Evolutionary conservation across 64 coral and sea anemone species (phyloP), one percentile per base, ranked within the genome.

Genomic region (Montipora foliosa): DNA sequence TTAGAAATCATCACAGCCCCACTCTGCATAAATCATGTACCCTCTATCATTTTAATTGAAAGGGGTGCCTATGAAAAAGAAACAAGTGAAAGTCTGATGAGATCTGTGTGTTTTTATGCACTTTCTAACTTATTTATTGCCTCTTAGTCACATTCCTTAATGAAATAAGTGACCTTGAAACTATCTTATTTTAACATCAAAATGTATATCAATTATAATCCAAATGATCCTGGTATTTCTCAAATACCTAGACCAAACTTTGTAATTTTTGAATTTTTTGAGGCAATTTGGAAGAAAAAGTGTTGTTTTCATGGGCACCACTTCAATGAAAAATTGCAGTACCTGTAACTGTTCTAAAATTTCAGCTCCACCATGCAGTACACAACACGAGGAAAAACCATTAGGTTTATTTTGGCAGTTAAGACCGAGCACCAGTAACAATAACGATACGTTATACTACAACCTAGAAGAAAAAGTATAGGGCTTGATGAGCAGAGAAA

Each of bases 311-410:
- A 25, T 64, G 60, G 60, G 2, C 60, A 64, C 1, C 60, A 64
- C 60, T 64, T 64, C 60, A 64, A 64, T 64, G 60, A 64, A 64
- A 64, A 64, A 64, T 64, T 64, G 1, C 0, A 64, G 60, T 2
- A 64, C 60, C 21, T 66, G 64, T 95, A 55, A 67, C 83, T 44
- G 80, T 79, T 44, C 90, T 88, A 78, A 12, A 25, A 25, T 25
- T 25, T 25, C 24, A 25, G 24, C 24, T 25, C 24, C 24, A 25
- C 24, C 24, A 25, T 0, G 24, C 24, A 25, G 24, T 25, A 25
- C 24, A 25, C 24, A 25, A 25, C 24, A 25, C 0, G 24, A 25
- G 24, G 24, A 25, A 25, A 25, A 25, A 25, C 24, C 24, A 25
- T 25, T 25, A 25, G 24, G 24, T 25, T 25, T 25, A 25, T 25